Percentiles rank a stretch among this genome's conserved stretches.
These are phyloP conservation scores for Loxodonta africana DNA, from an alignment of 2,113 vertebrate species.

Conservation along the genomic window DNA sequence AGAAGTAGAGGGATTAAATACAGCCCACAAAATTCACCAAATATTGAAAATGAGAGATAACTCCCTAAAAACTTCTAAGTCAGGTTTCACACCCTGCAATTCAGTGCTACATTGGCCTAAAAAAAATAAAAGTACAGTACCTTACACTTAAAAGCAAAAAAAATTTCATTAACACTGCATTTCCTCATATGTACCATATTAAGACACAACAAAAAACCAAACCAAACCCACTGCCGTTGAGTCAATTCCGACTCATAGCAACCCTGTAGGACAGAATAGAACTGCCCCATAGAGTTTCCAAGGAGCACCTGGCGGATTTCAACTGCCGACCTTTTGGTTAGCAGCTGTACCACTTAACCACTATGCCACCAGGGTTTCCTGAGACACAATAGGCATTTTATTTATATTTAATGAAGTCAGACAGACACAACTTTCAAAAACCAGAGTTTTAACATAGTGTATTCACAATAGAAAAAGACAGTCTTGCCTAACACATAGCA, in stretches of 20 bases:
- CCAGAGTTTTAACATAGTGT: constrained; percentile 23
- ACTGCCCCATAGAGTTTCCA: too few relatives aligned
- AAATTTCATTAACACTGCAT: neutral
- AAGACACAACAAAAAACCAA: fast-evolving
- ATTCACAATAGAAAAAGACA: constrained; percentile 66
- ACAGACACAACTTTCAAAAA: constrained; percentile 30
- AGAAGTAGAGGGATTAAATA: constrained; percentile 12
- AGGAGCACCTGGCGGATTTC: too few relatives aligned
- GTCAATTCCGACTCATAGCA: too few relatives aligned
- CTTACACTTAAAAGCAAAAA: constrained; percentile 34
- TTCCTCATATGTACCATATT: neutral
- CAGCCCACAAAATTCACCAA: neutral
- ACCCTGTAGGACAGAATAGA: too few relatives aligned
- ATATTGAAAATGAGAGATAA: constrained; percentile 52
- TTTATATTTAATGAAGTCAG: constrained; percentile 42
- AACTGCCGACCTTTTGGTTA: neutral
- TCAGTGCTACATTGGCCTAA: neutral
- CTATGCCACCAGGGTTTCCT: too few relatives aligned
- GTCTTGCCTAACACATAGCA: neutral
- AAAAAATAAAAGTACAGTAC: neutral
- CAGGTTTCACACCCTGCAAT: constrained; percentile 7
- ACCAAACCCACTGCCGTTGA: too few relatives aligned
- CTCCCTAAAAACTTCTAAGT: neutral
- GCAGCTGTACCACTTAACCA: too few relatives aligned
- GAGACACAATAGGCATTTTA: neutral